Evolutionary conservation across 2,888 invertebrate genomes (phyloP).

Genomic region (Tachina lurida): DNA sequence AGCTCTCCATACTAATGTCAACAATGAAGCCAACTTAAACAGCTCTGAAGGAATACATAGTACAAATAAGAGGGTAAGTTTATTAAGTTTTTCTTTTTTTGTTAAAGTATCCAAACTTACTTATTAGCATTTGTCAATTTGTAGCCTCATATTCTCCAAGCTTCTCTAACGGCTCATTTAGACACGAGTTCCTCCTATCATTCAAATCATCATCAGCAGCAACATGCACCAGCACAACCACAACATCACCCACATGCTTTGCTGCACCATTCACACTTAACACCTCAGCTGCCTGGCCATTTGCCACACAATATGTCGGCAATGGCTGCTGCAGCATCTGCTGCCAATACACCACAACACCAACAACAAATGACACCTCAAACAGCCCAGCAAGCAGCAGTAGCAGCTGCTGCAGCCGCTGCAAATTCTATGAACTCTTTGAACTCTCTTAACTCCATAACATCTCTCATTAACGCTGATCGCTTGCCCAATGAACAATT

Average conservation of each 20-base stretch:
- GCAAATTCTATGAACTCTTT: constrained; percentile 78
- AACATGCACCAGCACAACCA: constrained; percentile 81
- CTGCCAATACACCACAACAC: constrained; percentile 65
- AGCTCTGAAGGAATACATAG: constrained; percentile 82
- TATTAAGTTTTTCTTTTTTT: background rate
- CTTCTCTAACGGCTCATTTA: constrained; percentile 76
- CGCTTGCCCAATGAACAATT: constrained; percentile 85
- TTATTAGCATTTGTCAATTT: constrained; percentile 4
- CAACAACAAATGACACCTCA: constrained; percentile 66
- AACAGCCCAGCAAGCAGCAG: constrained; percentile 72
- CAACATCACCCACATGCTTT: constrained; percentile 74
- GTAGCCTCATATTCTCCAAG: constrained; percentile 80
- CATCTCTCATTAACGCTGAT: constrained; percentile 84
- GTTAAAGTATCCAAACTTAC: background rate
- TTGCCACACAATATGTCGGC: constrained; percentile 72
- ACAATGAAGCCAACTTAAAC: constrained; percentile 81
- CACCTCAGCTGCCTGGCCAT: constrained; percentile 71
- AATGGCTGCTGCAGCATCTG: constrained; percentile 73
- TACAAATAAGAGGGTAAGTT: constrained; percentile 83
- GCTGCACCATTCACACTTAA: constrained; percentile 75
- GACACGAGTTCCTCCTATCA: constrained; percentile 83
- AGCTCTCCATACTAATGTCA: constrained; percentile 78
- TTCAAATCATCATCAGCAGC: constrained; percentile 78
- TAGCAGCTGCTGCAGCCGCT: constrained; percentile 73
- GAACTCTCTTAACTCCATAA: constrained; percentile 79